Evolutionary conservation across 2,113 vertebrate species (phyloP).

Genomic region (Noctilio leporinus): DNA sequence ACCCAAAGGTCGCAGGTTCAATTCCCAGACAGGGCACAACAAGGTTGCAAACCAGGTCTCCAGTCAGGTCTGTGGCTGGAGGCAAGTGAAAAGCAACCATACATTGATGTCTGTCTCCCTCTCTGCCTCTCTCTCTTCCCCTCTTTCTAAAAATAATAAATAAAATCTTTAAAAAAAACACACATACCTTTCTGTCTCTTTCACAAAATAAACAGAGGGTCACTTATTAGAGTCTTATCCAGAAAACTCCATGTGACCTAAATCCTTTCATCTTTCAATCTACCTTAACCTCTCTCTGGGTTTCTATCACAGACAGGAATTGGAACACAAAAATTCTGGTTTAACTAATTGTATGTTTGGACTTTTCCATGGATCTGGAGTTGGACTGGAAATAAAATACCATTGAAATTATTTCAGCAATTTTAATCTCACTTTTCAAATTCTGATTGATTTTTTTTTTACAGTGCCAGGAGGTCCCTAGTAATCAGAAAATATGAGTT

Average conservation of each 20-base stretch:
- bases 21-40: too few relatives aligned
- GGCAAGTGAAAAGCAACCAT: too few relatives aligned
- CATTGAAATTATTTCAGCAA: background rate
- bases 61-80: too few relatives aligned
- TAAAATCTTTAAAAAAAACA: too few relatives aligned
- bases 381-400: background rate
- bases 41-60: too few relatives aligned
- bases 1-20: too few relatives aligned
- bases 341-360: background rate
- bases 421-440: background rate
- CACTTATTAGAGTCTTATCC: background rate
- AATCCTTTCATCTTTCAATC: background rate
- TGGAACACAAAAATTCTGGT: background rate
- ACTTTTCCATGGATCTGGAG: background rate
- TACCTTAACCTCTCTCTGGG: background rate
- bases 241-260: background rate
- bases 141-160: too few relatives aligned
- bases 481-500: slow-evolving; percentile 11
- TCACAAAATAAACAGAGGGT: background rate
- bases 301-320: background rate
- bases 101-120: too few relatives aligned
- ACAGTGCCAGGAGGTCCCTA: background rate
- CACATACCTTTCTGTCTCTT: too few relatives aligned
- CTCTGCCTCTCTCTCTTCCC: too few relatives aligned
- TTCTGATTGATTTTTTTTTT: background rate